Evolutionary conservation across 2,797 vertebrate species (phyloP), one percentile per base, ranked within the genome.

Genomic region (Gymnothorax javanicus): DNA sequence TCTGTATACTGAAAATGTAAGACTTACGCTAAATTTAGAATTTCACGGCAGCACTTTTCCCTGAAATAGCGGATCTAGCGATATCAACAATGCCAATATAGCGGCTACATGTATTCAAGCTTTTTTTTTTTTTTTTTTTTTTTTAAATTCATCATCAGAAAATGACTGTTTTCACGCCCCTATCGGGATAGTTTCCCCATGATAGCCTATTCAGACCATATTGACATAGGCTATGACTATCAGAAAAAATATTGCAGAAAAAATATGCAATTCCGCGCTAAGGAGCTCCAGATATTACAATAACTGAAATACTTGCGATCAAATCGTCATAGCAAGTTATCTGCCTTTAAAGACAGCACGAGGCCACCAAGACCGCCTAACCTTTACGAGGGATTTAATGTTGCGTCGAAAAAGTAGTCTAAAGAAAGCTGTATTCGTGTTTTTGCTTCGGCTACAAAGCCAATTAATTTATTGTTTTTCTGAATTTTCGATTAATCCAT

Each of bases 361-460:
- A 84, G 84, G 69, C 89, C 86, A 84, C 87, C 60, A 87, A 82
- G 85, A 60, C 60, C 69, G 88, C 17, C 83, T 17, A 81, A 85
- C 84, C 82, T 86, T 82, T 8, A 54, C 64, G 83, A 17, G 15
- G 60, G 58, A 8, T 56, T 64, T 86, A 25, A 69, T 86, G 79
- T 43, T 17, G 82, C 20, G 4, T 33, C 27, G 43, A 33, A 13
- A 75, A 5, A 13, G 15, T 43, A n/a, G n/a, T n/a, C n/a, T n/a
- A 64, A 7, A 5, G 23, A 64, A 64, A 20, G 62, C 23, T 64
- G 62, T 23, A 15, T 64, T 43, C 33, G 33, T 43, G 33, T 43
- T 43, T 43, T 43, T 43, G 33, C 33, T 43, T 43, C 33, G 11
- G 15, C 62, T 64, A 20, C 23, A 64, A 64, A 64, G 23, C 62